Conservation (phyloP, 2,113 vertebrate genomes). For the Entosphenus tridentatus region DNA sequence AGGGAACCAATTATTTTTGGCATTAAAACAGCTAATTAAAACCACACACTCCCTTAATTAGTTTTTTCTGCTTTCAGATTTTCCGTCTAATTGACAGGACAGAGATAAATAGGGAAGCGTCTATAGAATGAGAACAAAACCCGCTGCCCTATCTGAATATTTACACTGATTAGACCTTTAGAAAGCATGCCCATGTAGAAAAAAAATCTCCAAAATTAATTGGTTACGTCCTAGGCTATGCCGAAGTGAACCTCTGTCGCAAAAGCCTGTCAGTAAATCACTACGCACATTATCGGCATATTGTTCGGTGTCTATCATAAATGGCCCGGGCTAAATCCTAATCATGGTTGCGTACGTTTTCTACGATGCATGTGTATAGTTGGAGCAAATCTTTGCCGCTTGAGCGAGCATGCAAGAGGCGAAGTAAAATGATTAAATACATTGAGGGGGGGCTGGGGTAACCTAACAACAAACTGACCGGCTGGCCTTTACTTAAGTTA, state of each 20-base stretch:
- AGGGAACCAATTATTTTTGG: slow-evolving; percentile 99
- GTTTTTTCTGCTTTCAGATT: slow-evolving; percentile 60
- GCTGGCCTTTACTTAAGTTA: no score
- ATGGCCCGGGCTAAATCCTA: no score
- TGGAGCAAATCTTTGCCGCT: no score
- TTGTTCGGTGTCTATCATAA: no score
- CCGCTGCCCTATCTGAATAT: slow-evolving; percentile 2
- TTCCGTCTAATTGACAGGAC: slow-evolving; percentile 99
- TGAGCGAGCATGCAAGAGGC: no score
- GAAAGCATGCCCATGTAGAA: background rate
- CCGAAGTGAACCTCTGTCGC: background rate
- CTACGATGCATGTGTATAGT: no score
- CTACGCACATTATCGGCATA: no score
- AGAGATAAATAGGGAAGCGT: slow-evolving; percentile 96
- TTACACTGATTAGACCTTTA: slow-evolving; percentile 3
- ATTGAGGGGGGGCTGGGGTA: no score
- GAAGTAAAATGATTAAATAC: no score
- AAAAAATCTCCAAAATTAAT: background rate
- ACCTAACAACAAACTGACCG: no score
- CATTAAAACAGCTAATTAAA: slow-evolving; percentile 99
- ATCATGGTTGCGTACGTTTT: no score
- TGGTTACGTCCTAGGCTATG: slow-evolving; percentile 1
- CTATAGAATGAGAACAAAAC: slow-evolving; percentile 6
- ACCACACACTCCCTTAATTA: slow-evolving; percentile 99
- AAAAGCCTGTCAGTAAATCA: no score